Evolutionary conservation across 2,888 invertebrate species (phyloP).

Genomic region (Tineola bisselliella): DNA sequence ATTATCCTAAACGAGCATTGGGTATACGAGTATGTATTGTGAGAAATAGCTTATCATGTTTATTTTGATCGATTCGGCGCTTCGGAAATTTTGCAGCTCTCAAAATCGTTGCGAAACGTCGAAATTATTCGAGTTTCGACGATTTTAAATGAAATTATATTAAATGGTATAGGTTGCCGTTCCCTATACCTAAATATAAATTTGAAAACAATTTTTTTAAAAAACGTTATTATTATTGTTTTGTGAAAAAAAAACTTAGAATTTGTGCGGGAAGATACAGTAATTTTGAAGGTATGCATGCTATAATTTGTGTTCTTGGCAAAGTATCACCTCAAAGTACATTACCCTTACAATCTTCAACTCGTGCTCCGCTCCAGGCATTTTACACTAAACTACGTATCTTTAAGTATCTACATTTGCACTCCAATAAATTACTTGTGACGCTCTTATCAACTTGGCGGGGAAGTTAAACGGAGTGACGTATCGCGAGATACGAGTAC

Average conservation of each 20-base stretch:
- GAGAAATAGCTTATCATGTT: too few species aligned
- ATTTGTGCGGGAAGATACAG: not conserved
- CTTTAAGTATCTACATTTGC: constrained; percentile 14
- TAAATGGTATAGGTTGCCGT: too few species aligned
- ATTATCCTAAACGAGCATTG: not conserved
- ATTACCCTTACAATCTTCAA: not conserved
- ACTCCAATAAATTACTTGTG: constrained; percentile 17
- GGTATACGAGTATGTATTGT: not conserved
- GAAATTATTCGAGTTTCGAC: too few species aligned
- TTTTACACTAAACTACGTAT: constrained; percentile 3
- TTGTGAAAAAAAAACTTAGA: too few species aligned
- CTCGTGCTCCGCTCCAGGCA: constrained; percentile 2
- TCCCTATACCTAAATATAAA: too few species aligned
- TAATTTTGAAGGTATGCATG: too few species aligned
- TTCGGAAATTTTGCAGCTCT: too few species aligned
- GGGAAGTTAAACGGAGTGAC: constrained; percentile 6
- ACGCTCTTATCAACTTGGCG: constrained; percentile 16
- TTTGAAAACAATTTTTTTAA: too few species aligned
- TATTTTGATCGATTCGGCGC: too few species aligned
- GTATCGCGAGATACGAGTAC: not conserved
- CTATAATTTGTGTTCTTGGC: constrained; percentile 1
- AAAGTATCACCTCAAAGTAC: not conserved
- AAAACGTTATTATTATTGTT: too few species aligned
- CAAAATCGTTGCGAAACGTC: too few species aligned
- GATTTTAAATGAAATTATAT: too few species aligned